Conservation (phyloP, 1,140 invertebrate genomes). For the Laodelphax striatellus region DNA sequence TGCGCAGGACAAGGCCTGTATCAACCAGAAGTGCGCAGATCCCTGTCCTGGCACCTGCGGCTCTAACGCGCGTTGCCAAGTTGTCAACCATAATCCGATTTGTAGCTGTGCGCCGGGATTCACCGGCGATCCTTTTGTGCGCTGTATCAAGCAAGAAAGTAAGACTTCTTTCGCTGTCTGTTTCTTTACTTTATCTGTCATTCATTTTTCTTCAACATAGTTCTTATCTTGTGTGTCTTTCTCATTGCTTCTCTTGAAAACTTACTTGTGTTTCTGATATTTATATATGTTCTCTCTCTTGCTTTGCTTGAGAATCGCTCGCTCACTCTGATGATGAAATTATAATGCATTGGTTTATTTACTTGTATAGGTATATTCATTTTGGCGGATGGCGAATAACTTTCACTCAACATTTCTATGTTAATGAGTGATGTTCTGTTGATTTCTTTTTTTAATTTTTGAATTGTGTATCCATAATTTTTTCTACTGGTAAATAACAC, state of each 20-base stretch:
- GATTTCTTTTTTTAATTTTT: no score
- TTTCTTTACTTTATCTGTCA: constrained; percentile 4
- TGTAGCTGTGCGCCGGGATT: constrained; percentile 30
- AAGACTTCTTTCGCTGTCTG: constrained; percentile 16
- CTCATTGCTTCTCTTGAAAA: constrained; percentile 27
- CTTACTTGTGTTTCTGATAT: constrained; percentile 30
- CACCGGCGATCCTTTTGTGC: constrained; percentile 39
- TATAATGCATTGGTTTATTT: no score
- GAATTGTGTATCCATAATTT: no score
- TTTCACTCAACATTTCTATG: no score
- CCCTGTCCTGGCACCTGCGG: constrained; percentile 38
- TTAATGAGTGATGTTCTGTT: no score
- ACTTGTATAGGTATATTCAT: no score
- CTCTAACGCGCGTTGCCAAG: constrained; percentile 32
- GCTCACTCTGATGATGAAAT: no score
- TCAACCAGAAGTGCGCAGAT: constrained; percentile 32
- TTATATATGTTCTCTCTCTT: constrained; percentile 33
- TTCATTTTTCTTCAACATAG: not conserved
- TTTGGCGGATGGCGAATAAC: no score
- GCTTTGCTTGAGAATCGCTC: constrained; percentile 16
- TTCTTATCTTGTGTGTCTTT: not conserved
- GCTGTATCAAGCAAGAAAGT: constrained; percentile 33
- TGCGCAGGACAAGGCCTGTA: constrained; percentile 30
- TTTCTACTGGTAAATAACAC: no score
- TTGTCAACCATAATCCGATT: constrained; percentile 35